Evolutionary conservation across 2,113 vertebrate genomes (phyloP), one percentile per base, ranked within the genome.

Genomic region (Microcebus ravelobensis): DNA sequence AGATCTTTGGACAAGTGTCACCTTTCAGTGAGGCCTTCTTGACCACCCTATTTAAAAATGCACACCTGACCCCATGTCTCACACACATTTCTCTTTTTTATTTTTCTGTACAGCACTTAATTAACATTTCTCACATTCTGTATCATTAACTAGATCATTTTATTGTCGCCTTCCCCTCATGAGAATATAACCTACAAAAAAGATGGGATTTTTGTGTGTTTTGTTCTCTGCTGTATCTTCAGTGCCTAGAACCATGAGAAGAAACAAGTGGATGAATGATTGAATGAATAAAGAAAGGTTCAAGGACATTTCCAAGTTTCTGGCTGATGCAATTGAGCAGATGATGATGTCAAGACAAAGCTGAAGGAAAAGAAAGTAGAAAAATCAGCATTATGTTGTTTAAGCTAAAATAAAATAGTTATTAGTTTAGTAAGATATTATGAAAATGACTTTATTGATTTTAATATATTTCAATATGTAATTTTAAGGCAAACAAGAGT

Each of bases 401-500:
- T 71, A 82, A 82, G 86, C 1, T 74, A 86, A 95, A 79, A 18
- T 86, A 71, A 93, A 8, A 96, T 50, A 50, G 31, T 2, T 48
- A n/a, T 79, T 27, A 29, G 73, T 76, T 76, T 31, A 84, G 87
- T 3, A 20, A 11, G 9, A 12, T 20, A 63, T 65, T 55, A 82
- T 20, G 70, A 31, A 77, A 92, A 92, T 67, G 34, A 48, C 25
- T 79, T 83, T 42, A 71, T 59, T 80, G 13, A 55, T 70, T 81
- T 88, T 31, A 94, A 87, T 27, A 90, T 17, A 55, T 70, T 81
- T 88, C 27, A 94, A 87, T 27, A 90, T 29, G 14, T 91, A 48
- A 73, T 45, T 82, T 65, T 45, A 91, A 86, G 34, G 45, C 93
- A 90, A 79, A 6, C 6, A 52, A 68, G 31, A 20, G 45, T 71